phyloP scores from a whole-genome alignment of 92 coral and sea anemone species.

The Phymanthus crucifer region DNA sequence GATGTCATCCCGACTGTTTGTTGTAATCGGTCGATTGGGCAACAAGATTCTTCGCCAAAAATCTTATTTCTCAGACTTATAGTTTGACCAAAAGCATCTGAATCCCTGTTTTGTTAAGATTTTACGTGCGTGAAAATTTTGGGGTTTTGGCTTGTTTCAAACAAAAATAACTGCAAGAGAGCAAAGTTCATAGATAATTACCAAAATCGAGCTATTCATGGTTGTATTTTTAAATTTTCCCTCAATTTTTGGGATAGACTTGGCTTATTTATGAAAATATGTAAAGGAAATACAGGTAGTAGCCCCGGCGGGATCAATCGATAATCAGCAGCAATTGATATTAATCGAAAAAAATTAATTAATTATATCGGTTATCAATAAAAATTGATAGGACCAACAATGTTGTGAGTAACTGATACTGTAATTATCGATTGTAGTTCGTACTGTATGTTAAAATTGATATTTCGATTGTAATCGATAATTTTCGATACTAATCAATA shows the following conservation, averaged over 20 bases:
- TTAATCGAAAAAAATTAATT: not conserved
- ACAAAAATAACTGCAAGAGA: not conserved
- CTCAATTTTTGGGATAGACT: not conserved
- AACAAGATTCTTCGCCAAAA: not conserved
- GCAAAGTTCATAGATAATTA: not conserved
- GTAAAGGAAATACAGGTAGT: too few relatives aligned
- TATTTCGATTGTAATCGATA: too few relatives aligned
- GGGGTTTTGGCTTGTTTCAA: not conserved
- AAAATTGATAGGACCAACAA: too few relatives aligned
- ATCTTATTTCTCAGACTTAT: not conserved
- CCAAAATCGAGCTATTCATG: not conserved
- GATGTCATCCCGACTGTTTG: slow-evolving; percentile 16
- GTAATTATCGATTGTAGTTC: too few relatives aligned
- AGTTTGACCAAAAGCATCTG: not conserved
- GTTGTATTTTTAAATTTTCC: not conserved
- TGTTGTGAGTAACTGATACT: too few relatives aligned
- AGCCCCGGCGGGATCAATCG: too few relatives aligned
- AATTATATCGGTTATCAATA: too few relatives aligned
- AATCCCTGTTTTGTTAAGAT: not conserved
- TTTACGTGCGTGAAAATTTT: not conserved
- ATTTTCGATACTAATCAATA: too few relatives aligned
- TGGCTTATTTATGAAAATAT: not conserved
- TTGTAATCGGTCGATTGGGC: slow-evolving; percentile 44
- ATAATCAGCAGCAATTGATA: too few relatives aligned
- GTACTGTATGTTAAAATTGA: too few relatives aligned